These are phyloP conservation scores for Trissonchulus latispiculum DNA, from an alignment of 2,888 invertebrate genomes.

Conservation along the genomic window DNA sequence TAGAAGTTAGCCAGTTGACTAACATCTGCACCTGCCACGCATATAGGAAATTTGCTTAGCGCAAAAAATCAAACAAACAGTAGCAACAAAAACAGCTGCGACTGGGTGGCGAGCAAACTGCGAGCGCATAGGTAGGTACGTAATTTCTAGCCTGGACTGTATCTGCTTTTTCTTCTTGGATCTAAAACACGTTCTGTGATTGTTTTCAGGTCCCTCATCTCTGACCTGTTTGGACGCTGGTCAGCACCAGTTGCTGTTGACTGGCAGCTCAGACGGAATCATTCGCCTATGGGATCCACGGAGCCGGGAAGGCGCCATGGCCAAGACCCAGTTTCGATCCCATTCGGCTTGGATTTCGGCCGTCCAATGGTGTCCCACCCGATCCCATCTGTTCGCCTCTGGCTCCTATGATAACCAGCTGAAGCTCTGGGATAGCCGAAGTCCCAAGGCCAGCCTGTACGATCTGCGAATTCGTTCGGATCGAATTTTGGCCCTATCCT, in stretches of 20 bases:
- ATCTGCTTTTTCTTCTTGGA: no score
- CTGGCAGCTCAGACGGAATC: slow-evolving; percentile 81
- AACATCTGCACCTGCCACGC: no score
- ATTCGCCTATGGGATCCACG: slow-evolving; percentile 83
- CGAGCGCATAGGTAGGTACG: no score
- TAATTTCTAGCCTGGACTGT: no score
- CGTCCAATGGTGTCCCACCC: slow-evolving; percentile 68
- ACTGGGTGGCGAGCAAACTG: no score
- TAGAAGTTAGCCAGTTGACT: no score
- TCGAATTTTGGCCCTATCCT: slow-evolving; percentile 55
- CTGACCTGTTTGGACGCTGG: slow-evolving; percentile 79
- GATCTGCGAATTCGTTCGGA: slow-evolving; percentile 87
- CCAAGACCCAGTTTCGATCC: slow-evolving; percentile 73
- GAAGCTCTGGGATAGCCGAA: slow-evolving; percentile 90
- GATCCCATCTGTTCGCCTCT: slow-evolving; percentile 70
- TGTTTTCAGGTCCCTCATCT: slow-evolving; percentile 66
- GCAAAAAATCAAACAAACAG: no score
- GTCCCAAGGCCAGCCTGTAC: slow-evolving; percentile 79
- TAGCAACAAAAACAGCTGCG: no score
- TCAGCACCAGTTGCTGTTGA: slow-evolving; percentile 57
- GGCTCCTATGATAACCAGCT: slow-evolving; percentile 80
- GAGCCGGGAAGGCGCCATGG: slow-evolving; percentile 60
- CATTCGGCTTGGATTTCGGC: slow-evolving; percentile 82
- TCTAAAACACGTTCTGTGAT: no score
- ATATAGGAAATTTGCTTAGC: no score